Conservation (phyloP, 2,113 vertebrate genomes). For the Lagopus leucura region DNA sequence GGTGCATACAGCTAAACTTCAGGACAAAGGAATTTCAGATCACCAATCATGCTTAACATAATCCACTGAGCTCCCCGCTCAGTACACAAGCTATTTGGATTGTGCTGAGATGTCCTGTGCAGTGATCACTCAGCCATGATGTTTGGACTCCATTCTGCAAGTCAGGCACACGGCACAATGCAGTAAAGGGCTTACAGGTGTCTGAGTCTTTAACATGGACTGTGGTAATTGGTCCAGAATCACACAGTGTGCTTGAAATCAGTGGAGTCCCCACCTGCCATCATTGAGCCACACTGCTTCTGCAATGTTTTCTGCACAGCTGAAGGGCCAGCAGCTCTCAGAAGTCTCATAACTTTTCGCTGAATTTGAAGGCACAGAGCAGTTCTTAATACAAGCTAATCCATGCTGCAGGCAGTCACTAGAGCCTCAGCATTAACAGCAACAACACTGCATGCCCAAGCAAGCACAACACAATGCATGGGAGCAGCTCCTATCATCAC, state of each 20-base stretch:
- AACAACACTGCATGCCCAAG: neutral
- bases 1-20: neutral
- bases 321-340: neutral
- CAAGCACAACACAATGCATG: neutral
- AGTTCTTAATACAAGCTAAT: constrained; percentile 22
- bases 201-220: neutral
- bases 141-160: neutral
- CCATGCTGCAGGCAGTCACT: neutral
- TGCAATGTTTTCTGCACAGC: neutral
- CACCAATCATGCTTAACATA: neutral
- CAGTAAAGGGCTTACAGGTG: neutral
- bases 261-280: rapidly evolving
- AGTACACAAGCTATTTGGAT: neutral
- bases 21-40: neutral
- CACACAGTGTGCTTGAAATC: neutral
- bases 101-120: neutral
- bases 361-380: neutral
- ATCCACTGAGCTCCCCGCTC: neutral
- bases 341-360: constrained; percentile 5
- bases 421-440: neutral
- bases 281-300: neutral
- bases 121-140: rapidly evolving
- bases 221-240: neutral
- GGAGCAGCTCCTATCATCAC: neutral
- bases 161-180: neutral